phyloP scores from a whole-genome alignment of 2,888 invertebrate genomes.

The Pimpla rufipes region DNA sequence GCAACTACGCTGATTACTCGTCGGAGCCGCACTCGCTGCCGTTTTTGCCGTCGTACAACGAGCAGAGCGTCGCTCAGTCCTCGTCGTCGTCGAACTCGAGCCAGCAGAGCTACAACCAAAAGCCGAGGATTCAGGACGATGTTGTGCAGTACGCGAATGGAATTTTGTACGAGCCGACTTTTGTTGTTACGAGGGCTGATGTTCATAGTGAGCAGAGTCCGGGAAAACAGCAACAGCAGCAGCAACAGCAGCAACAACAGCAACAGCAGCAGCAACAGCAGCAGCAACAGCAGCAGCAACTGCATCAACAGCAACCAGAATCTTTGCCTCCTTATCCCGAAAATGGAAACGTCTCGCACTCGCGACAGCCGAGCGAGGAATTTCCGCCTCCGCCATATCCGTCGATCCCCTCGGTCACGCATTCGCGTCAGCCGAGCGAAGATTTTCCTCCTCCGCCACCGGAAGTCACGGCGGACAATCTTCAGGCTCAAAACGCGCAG shows the following conservation, averaged over 20 bases:
- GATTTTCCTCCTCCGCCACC: slow-evolving; percentile 96
- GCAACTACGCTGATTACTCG: slow-evolving; percentile 80
- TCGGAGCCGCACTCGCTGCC: slow-evolving; percentile 89
- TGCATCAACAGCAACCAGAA: slow-evolving; percentile 83
- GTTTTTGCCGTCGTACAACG: slow-evolving; percentile 87
- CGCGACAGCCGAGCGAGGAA: slow-evolving; percentile 86
- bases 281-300: slow-evolving; percentile 31
- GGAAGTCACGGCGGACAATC: slow-evolving; percentile 88
- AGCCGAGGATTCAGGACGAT: slow-evolving; percentile 84
- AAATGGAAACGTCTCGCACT: slow-evolving; percentile 85
- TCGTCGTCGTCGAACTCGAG: slow-evolving; percentile 67
- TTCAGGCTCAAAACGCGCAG: slow-evolving; percentile 52
- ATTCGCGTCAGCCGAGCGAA: slow-evolving; percentile 94
- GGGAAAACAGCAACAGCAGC: slow-evolving; percentile 84
- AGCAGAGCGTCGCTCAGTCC: slow-evolving; percentile 70
- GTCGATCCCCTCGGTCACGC: slow-evolving; percentile 91
- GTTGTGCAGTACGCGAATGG: slow-evolving; percentile 86
- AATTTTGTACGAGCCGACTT: slow-evolving; percentile 82
- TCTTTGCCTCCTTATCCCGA: slow-evolving; percentile 86
- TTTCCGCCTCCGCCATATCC: slow-evolving; percentile 92
- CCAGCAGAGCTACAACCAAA: slow-evolving; percentile 73
- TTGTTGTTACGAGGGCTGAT: slow-evolving; percentile 93
- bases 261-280: slow-evolving; percentile 66
- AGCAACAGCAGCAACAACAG: slow-evolving; percentile 76
- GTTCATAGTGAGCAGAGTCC: slow-evolving; percentile 94